phyloP scores from a whole-genome alignment of 2,888 invertebrate species.

The Tetramorium bicarinatum region DNA sequence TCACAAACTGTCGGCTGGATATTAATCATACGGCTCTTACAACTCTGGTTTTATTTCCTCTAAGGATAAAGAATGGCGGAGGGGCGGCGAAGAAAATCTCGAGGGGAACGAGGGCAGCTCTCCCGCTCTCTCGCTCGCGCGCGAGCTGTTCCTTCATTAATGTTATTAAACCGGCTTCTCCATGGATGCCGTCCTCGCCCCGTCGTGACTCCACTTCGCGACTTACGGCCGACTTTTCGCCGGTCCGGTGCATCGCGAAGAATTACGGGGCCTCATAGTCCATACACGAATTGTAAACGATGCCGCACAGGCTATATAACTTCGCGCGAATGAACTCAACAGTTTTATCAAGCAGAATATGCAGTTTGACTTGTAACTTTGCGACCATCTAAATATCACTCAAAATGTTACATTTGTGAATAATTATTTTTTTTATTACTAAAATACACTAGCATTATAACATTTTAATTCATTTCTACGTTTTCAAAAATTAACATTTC shows the following conservation, averaged over 20 bases:
- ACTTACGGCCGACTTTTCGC: constrained; percentile 36
- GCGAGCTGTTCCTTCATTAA: constrained; percentile 76
- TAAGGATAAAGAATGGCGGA: constrained; percentile 80
- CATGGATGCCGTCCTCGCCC: not conserved
- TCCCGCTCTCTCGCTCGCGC: not conserved
- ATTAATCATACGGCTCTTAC: constrained; percentile 86
- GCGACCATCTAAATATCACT: not conserved
- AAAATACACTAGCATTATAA: not conserved
- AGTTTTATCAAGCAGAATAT: not conserved
- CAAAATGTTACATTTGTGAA: not conserved
- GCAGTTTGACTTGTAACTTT: not conserved
- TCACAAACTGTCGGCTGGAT: constrained; percentile 86
- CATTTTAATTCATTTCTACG: not conserved
- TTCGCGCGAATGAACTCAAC: not conserved
- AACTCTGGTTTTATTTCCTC: constrained; percentile 84
- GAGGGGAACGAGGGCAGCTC: constrained; percentile 59
- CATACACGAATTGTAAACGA: not conserved
- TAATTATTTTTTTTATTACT: constrained; percentile 14
- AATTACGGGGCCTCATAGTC: not conserved
- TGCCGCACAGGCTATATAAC: not conserved
- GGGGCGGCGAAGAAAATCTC: constrained; percentile 57
- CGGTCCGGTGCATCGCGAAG: not conserved
- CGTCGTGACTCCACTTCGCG: constrained; percentile 32
- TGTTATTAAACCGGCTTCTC: constrained; percentile 75
- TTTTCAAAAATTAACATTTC: not conserved